Percentiles rank a stretch among this genome's conserved stretches.
These are phyloP conservation scores for zebrafish (Danio rerio) DNA, from an alignment of 2,113 vertebrate genomes.

Conservation along the genomic window GRCz12tu NC_133180.1:27956001-27956500, in stretches of 20 bases:
- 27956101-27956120: background rate
- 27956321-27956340: constrained; percentile 73
- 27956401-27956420: constrained; percentile 31
- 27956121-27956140: background rate
- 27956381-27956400: constrained; percentile 44
- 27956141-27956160: constrained; percentile 60
- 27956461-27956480: constrained; percentile 17
- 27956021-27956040: too few species aligned
- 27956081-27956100: background rate
- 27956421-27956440: constrained; percentile 33
- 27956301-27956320: constrained; percentile 57
- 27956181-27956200: constrained; percentile 66
- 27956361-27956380: constrained; percentile 63
- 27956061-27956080: background rate
- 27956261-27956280: constrained; percentile 50
- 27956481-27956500: constrained; percentile 28
- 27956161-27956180: constrained; percentile 47
- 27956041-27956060: too few species aligned
- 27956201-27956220: constrained; percentile 63
- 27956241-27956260: constrained; percentile 63
- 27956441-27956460: constrained; percentile 46
- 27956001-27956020: too few species aligned
- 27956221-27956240: constrained; percentile 64
- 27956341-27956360: constrained; percentile 69
- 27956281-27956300: constrained; percentile 53